These are phyloP conservation scores for Callorhinus ursinus DNA, from an alignment of 2,113 vertebrate genomes.

Conservation along the genomic window DNA sequence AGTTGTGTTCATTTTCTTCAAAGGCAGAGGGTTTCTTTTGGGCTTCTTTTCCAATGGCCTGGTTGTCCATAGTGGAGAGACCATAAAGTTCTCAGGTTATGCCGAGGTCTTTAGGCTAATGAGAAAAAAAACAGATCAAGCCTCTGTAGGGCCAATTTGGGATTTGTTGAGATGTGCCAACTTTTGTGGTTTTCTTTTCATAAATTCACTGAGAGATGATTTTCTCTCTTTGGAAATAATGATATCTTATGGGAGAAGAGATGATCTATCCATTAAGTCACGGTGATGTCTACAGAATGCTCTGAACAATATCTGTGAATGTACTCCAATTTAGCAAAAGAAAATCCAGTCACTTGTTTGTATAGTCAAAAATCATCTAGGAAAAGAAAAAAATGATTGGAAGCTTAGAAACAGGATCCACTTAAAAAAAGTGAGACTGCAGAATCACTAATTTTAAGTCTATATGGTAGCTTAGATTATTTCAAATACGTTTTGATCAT, in stretches of 20 bases:
- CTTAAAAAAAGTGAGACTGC: not conserved
- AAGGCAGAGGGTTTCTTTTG: not conserved
- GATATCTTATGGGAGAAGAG: not conserved
- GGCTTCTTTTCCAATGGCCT: not conserved
- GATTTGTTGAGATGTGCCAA: not conserved
- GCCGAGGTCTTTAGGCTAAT: not conserved
- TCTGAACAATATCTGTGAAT: not conserved
- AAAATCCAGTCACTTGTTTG: not conserved
- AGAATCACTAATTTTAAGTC: not conserved
- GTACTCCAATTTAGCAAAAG: not conserved
- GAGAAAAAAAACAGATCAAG: not conserved
- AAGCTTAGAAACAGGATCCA: not conserved
- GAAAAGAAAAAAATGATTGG: not conserved
- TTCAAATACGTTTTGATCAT: conserved; percentile 23
- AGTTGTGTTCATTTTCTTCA: not conserved
- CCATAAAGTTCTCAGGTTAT: not conserved
- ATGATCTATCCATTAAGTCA: not conserved
- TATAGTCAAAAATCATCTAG: not conserved
- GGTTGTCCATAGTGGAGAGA: not conserved
- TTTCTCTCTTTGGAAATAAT: conserved; percentile 12
- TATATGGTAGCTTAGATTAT: not conserved
- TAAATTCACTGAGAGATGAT: not conserved
- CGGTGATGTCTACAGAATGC: not conserved
- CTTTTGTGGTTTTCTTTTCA: not conserved
- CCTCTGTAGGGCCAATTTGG: not conserved